Base-by-base conservation (phyloP, 1,140 invertebrate species). In the Centruroides sculpturatus region DNA sequence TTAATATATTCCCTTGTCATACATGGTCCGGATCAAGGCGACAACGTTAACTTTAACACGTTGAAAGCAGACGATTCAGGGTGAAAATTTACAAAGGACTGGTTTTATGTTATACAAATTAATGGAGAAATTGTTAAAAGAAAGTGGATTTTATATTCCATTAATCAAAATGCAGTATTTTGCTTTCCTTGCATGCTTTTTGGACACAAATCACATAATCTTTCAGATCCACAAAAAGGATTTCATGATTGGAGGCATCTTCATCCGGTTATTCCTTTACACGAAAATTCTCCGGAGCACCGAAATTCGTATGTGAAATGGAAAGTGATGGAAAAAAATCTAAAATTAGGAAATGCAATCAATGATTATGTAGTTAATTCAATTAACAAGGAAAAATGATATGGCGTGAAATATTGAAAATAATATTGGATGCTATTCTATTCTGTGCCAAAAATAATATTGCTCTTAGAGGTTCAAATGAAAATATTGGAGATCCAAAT, bases 401-500 rank as follows among this genome's bases (percentile, higher is more conserved):
- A 41, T 41, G 41, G 8, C 8, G 41, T 41, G 41, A 41, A 41
- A 41, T 41, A 41, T 41, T 41, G 3, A 41, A 41, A 41, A 41
- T 41, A 41, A 41, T 41, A 41, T 41, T 41, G 41, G 41, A 41
- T 34, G 13, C 35, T 34, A 10, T 35, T 57, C 13, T 13, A 56
- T 23, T 56, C 55, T 56, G 12, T 56, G 55, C 35, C 46, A 35
- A 56, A 56, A 56, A 56, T 56, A 56, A 35, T 56, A 56, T 56
- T 56, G 46, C 55, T 56, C 46, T 56, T 56, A 56, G 55, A 56
- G 55, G 35, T 36, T 53, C 56, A 47, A 57, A 47, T 57, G 56
- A 49, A 57, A 57, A 46, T 57, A 57, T 57, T 5, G 55, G 55
- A 56, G 12, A 56, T 56, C 35, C 46, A 56, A 56, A 56, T 56